Evolutionary conservation across 2,888 invertebrate species (phyloP).

Genomic region (Leptopilina drosophilae): DNA sequence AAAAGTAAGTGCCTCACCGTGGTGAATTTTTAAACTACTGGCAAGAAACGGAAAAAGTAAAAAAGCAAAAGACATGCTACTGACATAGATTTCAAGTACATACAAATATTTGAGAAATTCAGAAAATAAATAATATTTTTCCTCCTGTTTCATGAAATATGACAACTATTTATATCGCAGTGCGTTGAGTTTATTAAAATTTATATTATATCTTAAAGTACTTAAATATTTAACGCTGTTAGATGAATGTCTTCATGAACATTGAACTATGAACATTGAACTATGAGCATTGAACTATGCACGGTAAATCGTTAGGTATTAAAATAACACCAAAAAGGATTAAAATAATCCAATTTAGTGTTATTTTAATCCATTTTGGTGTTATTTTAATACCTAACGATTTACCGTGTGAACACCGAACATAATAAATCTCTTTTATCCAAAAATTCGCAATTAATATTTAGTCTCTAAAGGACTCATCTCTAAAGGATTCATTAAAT

Average conservation of each 20-base stretch:
- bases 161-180: background rate
- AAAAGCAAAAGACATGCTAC: constrained; percentile 3
- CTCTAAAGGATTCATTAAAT: no score
- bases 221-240: background rate
- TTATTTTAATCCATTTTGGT: no score
- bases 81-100: constrained; percentile 2
- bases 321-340: no score
- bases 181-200: no score
- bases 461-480: no score
- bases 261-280: no score
- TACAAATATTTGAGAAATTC: background rate
- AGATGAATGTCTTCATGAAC: background rate
- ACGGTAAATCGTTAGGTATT: no score
- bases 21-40: background rate
- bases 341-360: no score
- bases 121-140: background rate
- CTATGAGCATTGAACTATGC: no score
- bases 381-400: no score
- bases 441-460: background rate
- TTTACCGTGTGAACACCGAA: no score
- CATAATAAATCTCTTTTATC: no score
- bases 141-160: background rate
- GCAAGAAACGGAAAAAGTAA: background rate
- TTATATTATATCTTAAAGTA: background rate
- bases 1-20: background rate